These are phyloP conservation scores for Corythoichthys intestinalis DNA, from an alignment of 2,113 vertebrate species.

Conservation along the genomic window DNA sequence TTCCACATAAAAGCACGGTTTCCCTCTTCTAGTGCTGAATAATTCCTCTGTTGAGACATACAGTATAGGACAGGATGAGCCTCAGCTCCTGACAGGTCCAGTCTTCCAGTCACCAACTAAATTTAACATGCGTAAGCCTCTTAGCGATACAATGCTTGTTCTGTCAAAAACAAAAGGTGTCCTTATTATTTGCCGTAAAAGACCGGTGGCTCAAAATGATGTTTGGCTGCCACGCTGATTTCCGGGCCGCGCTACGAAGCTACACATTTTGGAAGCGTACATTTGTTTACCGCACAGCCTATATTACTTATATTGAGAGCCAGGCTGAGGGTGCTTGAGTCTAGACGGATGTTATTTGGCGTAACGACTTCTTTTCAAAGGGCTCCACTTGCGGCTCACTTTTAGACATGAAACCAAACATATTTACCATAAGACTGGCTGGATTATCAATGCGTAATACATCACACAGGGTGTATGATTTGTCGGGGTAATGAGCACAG, in stretches of 20 bases:
- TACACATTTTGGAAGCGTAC: conserved; percentile 57
- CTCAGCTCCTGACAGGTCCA: conserved; percentile 41
- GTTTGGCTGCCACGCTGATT: conserved; percentile 57
- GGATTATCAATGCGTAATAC: conserved; percentile 49
- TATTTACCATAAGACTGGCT: conserved; percentile 39
- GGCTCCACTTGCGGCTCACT: background rate
- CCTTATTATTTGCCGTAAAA: conserved; percentile 44
- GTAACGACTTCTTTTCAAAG: background rate
- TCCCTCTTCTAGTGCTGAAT: background rate
- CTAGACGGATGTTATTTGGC: background rate
- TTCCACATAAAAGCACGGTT: background rate
- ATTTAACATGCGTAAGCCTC: conserved; percentile 57
- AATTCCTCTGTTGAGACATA: conserved; percentile 16
- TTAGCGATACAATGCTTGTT: conserved; percentile 52
- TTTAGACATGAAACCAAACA: background rate
- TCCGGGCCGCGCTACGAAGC: conserved; percentile 28
- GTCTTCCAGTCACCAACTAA: conserved; percentile 43
- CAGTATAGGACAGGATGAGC: conserved; percentile 31
- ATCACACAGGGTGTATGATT: conserved; percentile 63
- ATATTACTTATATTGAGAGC: conserved; percentile 54
- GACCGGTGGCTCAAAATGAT: conserved; percentile 34
- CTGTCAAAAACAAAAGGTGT: conserved; percentile 52
- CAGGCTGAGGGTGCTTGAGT: conserved; percentile 30
- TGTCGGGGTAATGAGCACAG: conserved; percentile 69
- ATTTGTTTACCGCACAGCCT: conserved; percentile 63